Evolutionary conservation across 2,797 vertebrate species (phyloP).

Genomic region (Triplophysa bombifrons): DNA sequence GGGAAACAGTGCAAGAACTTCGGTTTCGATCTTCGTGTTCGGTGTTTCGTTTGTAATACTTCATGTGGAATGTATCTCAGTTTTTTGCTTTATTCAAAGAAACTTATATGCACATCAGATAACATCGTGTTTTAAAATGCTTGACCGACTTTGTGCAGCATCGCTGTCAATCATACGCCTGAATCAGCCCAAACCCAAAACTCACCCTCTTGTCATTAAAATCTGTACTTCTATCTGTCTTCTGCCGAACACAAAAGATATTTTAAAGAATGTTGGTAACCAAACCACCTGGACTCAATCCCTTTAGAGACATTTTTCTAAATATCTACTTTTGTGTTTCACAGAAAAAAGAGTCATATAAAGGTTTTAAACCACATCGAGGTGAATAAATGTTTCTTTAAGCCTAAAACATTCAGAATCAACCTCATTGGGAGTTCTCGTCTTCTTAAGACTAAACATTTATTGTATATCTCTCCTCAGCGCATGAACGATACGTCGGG

Average conservation of each 20-base stretch:
- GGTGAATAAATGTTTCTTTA: too few species aligned
- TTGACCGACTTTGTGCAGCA: not conserved
- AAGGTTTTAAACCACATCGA: too few species aligned
- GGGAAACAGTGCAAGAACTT: not conserved
- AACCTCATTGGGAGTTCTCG: not conserved
- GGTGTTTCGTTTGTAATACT: not conserved
- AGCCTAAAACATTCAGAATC: not conserved
- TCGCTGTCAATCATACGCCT: not conserved
- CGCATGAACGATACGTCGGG: not conserved
- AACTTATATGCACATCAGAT: not conserved
- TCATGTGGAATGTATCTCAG: not conserved
- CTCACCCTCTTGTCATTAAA: too few species aligned
- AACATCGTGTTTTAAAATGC: not conserved
- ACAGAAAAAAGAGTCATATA: too few species aligned
- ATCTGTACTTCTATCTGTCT: too few species aligned
- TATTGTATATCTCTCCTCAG: slow-evolving; percentile 3
- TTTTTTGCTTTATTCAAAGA: not conserved
- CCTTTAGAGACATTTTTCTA: too few species aligned
- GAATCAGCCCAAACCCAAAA: not conserved
- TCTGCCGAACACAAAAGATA: too few species aligned
- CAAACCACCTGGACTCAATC: too few species aligned
- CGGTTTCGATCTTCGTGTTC: too few species aligned
- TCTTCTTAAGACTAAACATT: not conserved
- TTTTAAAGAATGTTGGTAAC: too few species aligned
- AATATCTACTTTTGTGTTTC: too few species aligned